These are phyloP conservation scores for Dysmachus trigonus DNA, from an alignment of 2,888 invertebrate genomes.

Conservation along the genomic window DNA sequence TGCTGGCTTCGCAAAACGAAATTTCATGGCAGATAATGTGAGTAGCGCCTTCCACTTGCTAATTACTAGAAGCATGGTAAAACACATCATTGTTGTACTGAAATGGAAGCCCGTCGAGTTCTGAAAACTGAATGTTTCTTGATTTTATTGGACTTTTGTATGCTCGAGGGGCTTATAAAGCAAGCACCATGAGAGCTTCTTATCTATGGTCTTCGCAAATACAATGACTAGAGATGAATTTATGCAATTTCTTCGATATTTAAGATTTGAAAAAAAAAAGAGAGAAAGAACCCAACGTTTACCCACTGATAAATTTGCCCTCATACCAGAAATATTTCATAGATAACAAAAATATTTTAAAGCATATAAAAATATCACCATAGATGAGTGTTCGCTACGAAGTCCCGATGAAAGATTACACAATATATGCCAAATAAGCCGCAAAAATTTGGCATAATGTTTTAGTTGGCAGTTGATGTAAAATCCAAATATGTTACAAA, in stretches of 20 bases:
- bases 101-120: not conserved
- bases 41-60: conserved; percentile 21
- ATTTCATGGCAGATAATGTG: conserved; percentile 44
- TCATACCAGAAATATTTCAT: not conserved
- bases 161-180: not conserved
- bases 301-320: conserved; percentile 7
- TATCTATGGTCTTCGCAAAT: not conserved
- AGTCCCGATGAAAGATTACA: too few relatives aligned
- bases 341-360: conserved; percentile 7
- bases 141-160: not conserved
- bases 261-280: not conserved
- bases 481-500: too few relatives aligned
- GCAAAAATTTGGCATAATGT: too few relatives aligned
- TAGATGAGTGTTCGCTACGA: not conserved
- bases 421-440: too few relatives aligned
- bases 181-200: not conserved
- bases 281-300: not conserved
- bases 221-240: conserved; percentile 2
- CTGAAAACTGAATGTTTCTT: not conserved
- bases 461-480: too few relatives aligned
- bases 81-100: not conserved
- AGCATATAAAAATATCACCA: conserved; percentile 15
- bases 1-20: conserved; percentile 46
- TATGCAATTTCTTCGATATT: not conserved
- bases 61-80: not conserved